phyloP scores from a whole-genome alignment of 2,888 invertebrate genomes.

The Anaspis maculata region DNA sequence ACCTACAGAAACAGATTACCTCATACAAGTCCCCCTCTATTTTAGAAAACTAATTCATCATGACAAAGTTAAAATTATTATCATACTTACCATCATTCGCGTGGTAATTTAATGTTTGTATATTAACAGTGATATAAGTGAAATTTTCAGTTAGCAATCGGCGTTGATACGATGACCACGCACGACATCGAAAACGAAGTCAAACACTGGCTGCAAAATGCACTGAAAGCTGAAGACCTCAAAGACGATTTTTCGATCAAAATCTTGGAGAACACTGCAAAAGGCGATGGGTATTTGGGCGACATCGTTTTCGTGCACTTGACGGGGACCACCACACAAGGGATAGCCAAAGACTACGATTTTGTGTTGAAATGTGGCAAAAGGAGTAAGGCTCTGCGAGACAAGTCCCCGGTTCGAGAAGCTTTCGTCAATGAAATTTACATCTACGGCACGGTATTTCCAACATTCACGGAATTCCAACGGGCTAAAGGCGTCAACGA shows the following conservation, averaged over 20 bases:
- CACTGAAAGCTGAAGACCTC: too few relatives aligned
- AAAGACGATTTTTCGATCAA: neutral
- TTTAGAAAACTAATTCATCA: too few relatives aligned
- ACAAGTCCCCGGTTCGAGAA: constrained; percentile 1
- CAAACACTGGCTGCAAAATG: too few relatives aligned
- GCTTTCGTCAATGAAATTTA: constrained; percentile 5
- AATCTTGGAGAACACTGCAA: constrained; percentile 2
- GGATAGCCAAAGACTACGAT: constrained; percentile 1
- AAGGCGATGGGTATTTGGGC: constrained; percentile 8
- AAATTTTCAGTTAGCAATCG: too few relatives aligned
- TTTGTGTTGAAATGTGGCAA: constrained; percentile 10
- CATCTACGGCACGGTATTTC: constrained; percentile 5
- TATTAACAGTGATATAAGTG: too few relatives aligned
- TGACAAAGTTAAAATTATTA: too few relatives aligned
- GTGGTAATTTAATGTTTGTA: too few relatives aligned
- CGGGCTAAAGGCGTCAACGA: neutral
- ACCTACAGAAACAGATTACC: too few relatives aligned
- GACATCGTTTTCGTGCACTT: constrained; percentile 5
- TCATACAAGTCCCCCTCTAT: too few relatives aligned
- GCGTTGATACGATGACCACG: too few relatives aligned
- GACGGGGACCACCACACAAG: neutral
- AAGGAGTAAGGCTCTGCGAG: constrained; percentile 1
- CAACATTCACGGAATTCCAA: constrained; percentile 5
- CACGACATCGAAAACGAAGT: too few relatives aligned
- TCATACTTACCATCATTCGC: too few relatives aligned